phyloP scores from a whole-genome alignment of 1,140 invertebrate species.

The Drosophila obscura region DNA sequence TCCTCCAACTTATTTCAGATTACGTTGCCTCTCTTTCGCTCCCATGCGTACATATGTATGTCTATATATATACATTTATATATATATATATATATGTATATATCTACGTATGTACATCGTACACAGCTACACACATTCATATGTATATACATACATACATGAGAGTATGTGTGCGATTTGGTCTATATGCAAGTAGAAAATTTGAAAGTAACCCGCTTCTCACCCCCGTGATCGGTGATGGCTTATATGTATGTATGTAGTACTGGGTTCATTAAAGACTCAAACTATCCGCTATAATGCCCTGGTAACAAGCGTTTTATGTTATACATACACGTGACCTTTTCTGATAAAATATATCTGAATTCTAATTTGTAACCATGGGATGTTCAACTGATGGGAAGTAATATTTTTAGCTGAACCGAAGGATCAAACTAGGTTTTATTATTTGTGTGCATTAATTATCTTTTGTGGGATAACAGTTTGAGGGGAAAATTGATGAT shows the following conservation, averaged over 20 bases:
- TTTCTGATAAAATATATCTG: slow-evolving; percentile 25
- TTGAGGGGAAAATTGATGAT: no score
- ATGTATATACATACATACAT: slow-evolving; percentile 44
- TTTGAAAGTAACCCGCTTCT: slow-evolving; percentile 78
- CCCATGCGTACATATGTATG: slow-evolving; percentile 46
- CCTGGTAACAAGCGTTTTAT: slow-evolving; percentile 53
- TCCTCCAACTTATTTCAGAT: slow-evolving; percentile 79
- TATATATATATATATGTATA: slow-evolving; percentile 48
- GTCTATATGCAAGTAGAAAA: slow-evolving; percentile 79
- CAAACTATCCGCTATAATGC: slow-evolving; percentile 28
- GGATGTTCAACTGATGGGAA: no score
- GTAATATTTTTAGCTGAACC: no score
- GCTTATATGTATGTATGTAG: not conserved
- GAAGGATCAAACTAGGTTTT: no score
- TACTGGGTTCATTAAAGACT: slow-evolving; percentile 23
- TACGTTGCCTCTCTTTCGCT: slow-evolving; percentile 71
- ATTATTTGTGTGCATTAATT: no score
- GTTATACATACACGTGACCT: slow-evolving; percentile 79
- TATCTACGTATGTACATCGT: slow-evolving; percentile 29
- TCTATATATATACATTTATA: slow-evolving; percentile 35
- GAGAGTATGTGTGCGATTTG: slow-evolving; percentile 55
- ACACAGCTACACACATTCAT: slow-evolving; percentile 34
- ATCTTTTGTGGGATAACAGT: no score
- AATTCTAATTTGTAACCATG: no score
- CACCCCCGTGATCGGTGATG: slow-evolving; percentile 33